phyloP scores from a whole-genome alignment of 2,797 vertebrate genomes.

The Tokudaia muenninki region DNA sequence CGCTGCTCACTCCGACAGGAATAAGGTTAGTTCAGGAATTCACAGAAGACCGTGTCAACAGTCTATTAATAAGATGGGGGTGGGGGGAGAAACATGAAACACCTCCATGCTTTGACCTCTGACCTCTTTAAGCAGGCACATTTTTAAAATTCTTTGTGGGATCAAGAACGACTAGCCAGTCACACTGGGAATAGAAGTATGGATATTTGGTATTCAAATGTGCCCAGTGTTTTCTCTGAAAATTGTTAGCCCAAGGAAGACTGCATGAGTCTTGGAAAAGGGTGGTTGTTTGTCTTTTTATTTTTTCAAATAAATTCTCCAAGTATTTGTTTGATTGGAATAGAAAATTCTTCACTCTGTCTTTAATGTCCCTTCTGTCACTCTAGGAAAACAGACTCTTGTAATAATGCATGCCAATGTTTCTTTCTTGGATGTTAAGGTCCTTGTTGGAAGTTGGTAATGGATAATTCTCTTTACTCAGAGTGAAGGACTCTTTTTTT shows the following conservation, averaged over 20 bases:
- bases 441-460: slow-evolving; percentile 72
- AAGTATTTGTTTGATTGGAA: slow-evolving; percentile 42
- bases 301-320: slow-evolving; percentile 68
- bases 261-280: slow-evolving; percentile 57
- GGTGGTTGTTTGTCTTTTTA: not conserved
- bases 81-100: slow-evolving; percentile 84
- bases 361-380: not conserved
- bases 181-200: slow-evolving; percentile 49
- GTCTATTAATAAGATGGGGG: slow-evolving; percentile 84
- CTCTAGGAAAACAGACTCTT: slow-evolving; percentile 19
- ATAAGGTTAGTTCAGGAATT: slow-evolving; percentile 80
- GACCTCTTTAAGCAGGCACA: slow-evolving; percentile 85
- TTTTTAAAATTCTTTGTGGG: slow-evolving; percentile 86
- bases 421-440: not conserved
- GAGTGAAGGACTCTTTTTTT: slow-evolving; percentile 65
- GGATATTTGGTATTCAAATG: slow-evolving; percentile 73
- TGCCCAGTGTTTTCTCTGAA: slow-evolving; percentile 71
- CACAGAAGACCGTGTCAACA: slow-evolving; percentile 86
- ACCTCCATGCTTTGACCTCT: slow-evolving; percentile 86
- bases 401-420: slow-evolving; percentile 48
- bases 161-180: slow-evolving; percentile 82
- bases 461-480: slow-evolving; percentile 73
- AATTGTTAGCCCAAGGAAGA: slow-evolving; percentile 73
- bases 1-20: slow-evolving; percentile 65
- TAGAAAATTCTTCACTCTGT: not conserved